Base-by-base conservation (phyloP, 2,113 vertebrate species). In the Podiceps cristatus region DNA sequence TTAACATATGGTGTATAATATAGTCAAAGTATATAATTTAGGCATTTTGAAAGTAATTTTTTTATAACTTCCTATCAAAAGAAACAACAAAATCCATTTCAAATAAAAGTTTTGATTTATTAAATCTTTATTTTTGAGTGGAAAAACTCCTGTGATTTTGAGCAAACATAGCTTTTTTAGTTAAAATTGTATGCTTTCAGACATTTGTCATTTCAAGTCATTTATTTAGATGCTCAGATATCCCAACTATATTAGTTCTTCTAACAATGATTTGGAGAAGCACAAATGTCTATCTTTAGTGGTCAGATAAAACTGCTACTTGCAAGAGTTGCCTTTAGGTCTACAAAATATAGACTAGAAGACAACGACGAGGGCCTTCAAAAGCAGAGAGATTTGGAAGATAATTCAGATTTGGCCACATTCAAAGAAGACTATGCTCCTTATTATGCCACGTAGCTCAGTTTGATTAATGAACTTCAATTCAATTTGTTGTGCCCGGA, bases 181-280 rank as follows among this genome's bases (percentile, higher is more conserved):
- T 74, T 45, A 49, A 80, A 88, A 85, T 42, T 60, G 1, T 5
- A 31, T 42, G 1, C 2, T 1, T 92, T 81, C 35, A 64, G 13
- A 24, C 18, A 47, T 56, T 56, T 0, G 0, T 59, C 27, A 47
- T 82, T 74, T 88, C 20, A 69, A 77, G 13, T 45, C 0, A 59
- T 40, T 35, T 37, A n/a, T 66, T 47, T 86, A 72, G 27, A 45
- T 77, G 20, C 11, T 64, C 10, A 33, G 5, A 12, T 88, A 59
- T 56, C 2, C 0, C 25, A 69, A 18, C 15, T 56, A 6, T 42
- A 23, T 81, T 20, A 20, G 8, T 35, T 50, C 8, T 2, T 22
- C 60, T 49, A 64, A 44, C 4, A 87, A 45, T 24, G 6, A 47
- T 37, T 20, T 63, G 4, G 7, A 86, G 35, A 82, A 82, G 8